Evolutionary conservation across 2,113 vertebrate genomes (phyloP).

Genomic region (Camelus bactrianus): DNA sequence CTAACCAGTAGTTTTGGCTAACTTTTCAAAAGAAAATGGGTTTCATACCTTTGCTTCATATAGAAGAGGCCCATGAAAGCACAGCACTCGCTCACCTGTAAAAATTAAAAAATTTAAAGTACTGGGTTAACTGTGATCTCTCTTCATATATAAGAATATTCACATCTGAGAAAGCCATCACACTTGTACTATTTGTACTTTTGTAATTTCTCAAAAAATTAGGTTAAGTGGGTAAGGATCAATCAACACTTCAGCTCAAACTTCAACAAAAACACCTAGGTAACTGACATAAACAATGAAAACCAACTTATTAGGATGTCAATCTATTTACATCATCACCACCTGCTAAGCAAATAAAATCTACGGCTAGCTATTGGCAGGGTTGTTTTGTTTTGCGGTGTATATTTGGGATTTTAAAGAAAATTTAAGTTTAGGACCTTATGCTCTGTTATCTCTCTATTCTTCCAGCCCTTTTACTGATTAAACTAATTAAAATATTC

Average conservation of each 20-base stretch:
- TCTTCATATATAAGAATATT: neutral
- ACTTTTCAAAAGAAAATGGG: neutral
- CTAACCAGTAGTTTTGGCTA: neutral
- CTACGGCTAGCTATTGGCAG: neutral
- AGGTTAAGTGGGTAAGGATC: neutral
- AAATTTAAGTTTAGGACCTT: neutral
- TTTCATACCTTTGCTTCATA: slow-evolving; percentile 98
- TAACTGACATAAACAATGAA: neutral
- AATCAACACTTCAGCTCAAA: neutral
- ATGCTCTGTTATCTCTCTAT: neutral
- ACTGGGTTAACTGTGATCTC: neutral
- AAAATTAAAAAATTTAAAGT: slow-evolving; percentile 27
- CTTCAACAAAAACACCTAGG: neutral
- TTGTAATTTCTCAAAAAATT: neutral
- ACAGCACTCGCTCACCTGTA: slow-evolving; percentile 98
- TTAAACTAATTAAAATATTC: neutral
- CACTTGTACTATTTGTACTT: neutral
- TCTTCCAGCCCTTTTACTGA: neutral
- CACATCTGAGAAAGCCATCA: neutral
- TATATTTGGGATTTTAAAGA: neutral
- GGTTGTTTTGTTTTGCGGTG: neutral
- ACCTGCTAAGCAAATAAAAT: neutral
- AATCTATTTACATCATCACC: neutral
- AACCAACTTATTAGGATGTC: neutral
- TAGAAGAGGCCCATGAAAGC: slow-evolving; percentile 99